These are phyloP conservation scores for Liodrosophila aerea DNA, from an alignment of 2,888 invertebrate genomes.

Conservation along the genomic window DNA sequence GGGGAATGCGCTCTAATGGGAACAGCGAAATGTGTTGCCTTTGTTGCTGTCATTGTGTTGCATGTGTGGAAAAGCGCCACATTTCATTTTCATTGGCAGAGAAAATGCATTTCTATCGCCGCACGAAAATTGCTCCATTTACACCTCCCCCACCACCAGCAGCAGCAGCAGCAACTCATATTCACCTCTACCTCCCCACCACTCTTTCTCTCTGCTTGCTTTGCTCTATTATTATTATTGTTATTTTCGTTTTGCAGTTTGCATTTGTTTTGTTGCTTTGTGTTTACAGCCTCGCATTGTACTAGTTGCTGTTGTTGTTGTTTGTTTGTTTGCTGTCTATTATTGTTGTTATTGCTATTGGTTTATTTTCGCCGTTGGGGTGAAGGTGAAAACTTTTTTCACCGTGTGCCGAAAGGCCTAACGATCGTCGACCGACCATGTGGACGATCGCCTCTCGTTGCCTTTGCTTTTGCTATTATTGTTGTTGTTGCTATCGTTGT, in stretches of 20 bases:
- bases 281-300: constrained; percentile 32
- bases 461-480: constrained; percentile 11
- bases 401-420: constrained; percentile 29
- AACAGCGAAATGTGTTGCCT: constrained; percentile 51
- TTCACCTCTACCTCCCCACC: not conserved
- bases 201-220: constrained; percentile 4
- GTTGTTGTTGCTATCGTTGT: constrained; percentile 15
- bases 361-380: constrained; percentile 50
- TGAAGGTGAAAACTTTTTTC: constrained; percentile 73
- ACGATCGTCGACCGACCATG: constrained; percentile 57
- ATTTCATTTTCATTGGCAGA: constrained; percentile 59
- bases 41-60: constrained; percentile 31
- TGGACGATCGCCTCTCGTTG: constrained; percentile 40
- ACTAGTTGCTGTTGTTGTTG: too few species aligned
- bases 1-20: constrained; percentile 38
- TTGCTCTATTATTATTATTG: constrained; percentile 49
- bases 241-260: constrained; percentile 19
- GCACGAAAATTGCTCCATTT: constrained; percentile 9
- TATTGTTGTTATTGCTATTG: constrained; percentile 20
- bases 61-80: constrained; percentile 48
- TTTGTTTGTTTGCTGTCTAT: constrained; percentile 22
- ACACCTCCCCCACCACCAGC: constrained; percentile 4
- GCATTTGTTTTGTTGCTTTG: constrained; percentile 35
- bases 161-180: constrained; percentile 2
- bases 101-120: constrained; percentile 43